phyloP scores from a whole-genome alignment of 2,113 vertebrate genomes.

The Eretmodus cyanostictus region DNA sequence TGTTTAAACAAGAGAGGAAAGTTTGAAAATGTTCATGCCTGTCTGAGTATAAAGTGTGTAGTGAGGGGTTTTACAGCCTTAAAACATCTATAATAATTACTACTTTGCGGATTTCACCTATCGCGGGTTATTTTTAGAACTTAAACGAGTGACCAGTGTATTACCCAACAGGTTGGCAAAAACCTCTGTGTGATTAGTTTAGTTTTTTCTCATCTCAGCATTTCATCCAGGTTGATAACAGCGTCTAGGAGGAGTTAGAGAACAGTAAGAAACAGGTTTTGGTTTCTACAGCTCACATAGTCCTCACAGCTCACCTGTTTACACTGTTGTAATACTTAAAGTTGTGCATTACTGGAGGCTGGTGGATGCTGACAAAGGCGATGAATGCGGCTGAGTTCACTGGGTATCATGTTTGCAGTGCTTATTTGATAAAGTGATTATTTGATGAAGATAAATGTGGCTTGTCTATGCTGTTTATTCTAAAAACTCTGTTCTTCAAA shows the following conservation, averaged over 20 bases:
- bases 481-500: neutral
- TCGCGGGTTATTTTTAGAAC: neutral
- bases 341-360: neutral
- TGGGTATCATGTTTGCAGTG: neutral
- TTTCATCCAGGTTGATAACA: neutral
- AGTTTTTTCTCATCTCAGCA: neutral
- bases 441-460: neutral
- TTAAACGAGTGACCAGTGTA: neutral
- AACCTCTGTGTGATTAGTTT: neutral
- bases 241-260: accelerated
- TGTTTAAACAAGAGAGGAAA: neutral
- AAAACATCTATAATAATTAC: neutral
- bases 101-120: neutral
- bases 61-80: neutral
- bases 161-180: neutral
- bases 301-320: neutral
- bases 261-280: neutral
- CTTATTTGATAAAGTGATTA: neutral
- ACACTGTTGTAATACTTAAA: neutral
- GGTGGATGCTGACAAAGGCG: neutral
- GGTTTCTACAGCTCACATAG: neutral
- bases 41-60: neutral
- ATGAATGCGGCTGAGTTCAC: neutral
- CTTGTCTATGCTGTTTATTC: neutral
- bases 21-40: neutral